Conservation (phyloP, 2,113 vertebrate genomes). For the Hylia prasina region DNA sequence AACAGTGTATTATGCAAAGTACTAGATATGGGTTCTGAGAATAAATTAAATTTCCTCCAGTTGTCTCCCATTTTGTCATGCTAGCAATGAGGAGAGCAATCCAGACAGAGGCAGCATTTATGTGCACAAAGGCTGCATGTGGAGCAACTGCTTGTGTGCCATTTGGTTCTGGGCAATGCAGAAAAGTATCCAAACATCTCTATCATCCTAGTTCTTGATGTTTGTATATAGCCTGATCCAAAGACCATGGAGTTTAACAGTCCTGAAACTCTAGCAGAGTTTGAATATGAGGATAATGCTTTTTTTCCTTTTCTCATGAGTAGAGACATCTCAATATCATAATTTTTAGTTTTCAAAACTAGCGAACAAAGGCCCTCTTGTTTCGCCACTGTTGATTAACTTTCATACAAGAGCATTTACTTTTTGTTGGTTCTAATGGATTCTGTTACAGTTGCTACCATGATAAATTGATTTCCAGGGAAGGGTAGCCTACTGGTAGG, state of each 20-base stretch:
- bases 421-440: slow-evolving; percentile 11
- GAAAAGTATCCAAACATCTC: neutral
- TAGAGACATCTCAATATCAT: neutral
- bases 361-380: neutral
- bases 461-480: slow-evolving; percentile 1
- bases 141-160: neutral
- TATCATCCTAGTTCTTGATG: neutral
- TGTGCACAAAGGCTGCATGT: accelerated
- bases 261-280: neutral
- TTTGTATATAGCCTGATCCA: neutral
- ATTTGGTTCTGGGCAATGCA: neutral
- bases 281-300: neutral
- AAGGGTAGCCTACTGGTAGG: neutral
- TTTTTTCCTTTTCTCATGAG: neutral
- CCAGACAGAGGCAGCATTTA: neutral
- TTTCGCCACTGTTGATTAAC: slow-evolving; percentile 6
- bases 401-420: neutral
- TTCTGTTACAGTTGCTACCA: neutral
- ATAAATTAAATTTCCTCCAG: neutral
- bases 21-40: neutral
- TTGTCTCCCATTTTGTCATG: neutral
- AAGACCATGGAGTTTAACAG: neutral
- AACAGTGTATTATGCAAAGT: neutral
- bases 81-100: neutral
- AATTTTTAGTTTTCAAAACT: neutral